A percentile compares a stretch with the other conserved stretches of the same genome.
phyloP scores from a whole-genome alignment of 2,888 invertebrate genomes.

The Spodoptera littoralis region DNA sequence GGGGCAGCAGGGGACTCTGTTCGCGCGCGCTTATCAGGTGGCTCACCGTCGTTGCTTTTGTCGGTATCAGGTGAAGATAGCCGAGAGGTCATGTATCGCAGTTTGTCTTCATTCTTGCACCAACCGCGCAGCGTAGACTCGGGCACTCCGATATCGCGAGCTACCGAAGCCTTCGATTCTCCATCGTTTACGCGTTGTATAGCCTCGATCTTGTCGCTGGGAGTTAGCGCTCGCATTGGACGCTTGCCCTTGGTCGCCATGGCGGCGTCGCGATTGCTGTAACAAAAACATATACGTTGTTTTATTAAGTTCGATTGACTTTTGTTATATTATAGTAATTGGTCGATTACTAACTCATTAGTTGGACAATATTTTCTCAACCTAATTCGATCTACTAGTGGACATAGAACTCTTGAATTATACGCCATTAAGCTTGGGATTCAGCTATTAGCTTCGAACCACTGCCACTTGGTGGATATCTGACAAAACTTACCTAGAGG shows the following conservation, averaged over 20 bases:
- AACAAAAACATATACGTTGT: conserved; percentile 64
- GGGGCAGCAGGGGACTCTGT: conserved; percentile 79
- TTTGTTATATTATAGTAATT: conserved; percentile 12
- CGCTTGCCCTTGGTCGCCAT: conserved; percentile 93
- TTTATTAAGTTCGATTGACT: conserved; percentile 8
- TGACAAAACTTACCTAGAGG: no score
- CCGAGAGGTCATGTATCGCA: conserved; percentile 91
- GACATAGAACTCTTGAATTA: no score
- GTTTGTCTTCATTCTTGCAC: conserved; percentile 95
- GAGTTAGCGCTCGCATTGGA: conserved; percentile 93
- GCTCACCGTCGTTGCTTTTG: conserved; percentile 87
- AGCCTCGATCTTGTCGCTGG: conserved; percentile 94
- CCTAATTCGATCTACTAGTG: no score
- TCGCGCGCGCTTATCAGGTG: conserved; percentile 82
- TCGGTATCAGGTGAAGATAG: conserved; percentile 92
- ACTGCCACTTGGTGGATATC: no score
- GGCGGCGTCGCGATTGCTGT: conserved; percentile 76
- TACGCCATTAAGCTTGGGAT: no score
- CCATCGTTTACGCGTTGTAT: conserved; percentile 95
- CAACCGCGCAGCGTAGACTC: conserved; percentile 95
- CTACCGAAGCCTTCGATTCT: conserved; percentile 95
- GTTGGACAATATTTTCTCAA: neutral
- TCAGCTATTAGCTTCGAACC: no score
- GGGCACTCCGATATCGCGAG: conserved; percentile 95
- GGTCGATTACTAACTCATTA: conserved; percentile 23